Evolutionary conservation across 2,113 vertebrate species (phyloP).

Genomic region (Brachypteracias leptosomus): DNA sequence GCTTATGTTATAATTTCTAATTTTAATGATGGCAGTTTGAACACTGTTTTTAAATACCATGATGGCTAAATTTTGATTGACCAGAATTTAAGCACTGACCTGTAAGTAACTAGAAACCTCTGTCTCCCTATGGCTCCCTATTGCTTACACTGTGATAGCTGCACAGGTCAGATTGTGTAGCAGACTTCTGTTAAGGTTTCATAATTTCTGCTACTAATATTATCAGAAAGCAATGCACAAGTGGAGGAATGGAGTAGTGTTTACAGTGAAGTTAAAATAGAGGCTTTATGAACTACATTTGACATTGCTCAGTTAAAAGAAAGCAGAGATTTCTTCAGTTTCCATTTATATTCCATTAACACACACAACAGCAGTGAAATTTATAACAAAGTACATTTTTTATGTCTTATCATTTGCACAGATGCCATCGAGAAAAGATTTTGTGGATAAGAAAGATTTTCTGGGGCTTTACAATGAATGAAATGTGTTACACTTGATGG

Average conservation of each 20-base stretch:
- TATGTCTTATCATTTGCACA: background rate
- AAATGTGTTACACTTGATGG: background rate
- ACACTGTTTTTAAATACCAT: background rate
- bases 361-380: background rate
- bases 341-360: background rate
- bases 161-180: background rate
- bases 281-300: background rate
- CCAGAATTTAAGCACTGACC: background rate
- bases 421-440: background rate
- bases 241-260: background rate
- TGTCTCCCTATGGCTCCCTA: background rate
- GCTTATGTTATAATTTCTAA: background rate
- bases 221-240: background rate
- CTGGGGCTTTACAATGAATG: background rate
- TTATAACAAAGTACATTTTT: background rate
- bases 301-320: background rate
- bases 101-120: background rate
- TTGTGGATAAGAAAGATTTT: background rate
- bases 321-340: background rate
- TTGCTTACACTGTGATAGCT: background rate
- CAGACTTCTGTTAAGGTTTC: background rate
- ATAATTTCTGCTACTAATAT: background rate
- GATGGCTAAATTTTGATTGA: background rate
- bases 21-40: background rate
- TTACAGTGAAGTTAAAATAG: background rate